Base-by-base conservation (phyloP, 2,113 vertebrate genomes). In the Rutilus rutilus region DNA sequence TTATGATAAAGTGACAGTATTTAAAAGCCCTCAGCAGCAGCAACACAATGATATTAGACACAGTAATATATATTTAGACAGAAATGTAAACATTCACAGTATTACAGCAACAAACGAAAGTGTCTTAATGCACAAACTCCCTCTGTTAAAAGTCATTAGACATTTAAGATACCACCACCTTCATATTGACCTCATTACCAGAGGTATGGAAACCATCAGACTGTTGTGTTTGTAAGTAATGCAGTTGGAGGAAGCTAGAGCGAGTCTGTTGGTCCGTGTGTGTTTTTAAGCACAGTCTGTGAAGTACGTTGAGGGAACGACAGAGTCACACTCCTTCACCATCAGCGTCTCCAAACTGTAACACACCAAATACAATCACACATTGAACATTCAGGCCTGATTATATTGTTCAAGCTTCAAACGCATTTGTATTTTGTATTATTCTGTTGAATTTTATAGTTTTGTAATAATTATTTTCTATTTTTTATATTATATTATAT, bases 101-200 rank as follows among this genome's bases (percentile, higher is more conserved):
- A 21, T 78, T 57, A 78, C 75, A 78, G 17, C 30, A 78, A 23
- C 7, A n/a, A 59, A 78, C 10, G 39, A 59, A 59, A 57, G 39
- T n/a, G 5, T 50, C 25, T 33, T 5, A 33, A 54, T 78, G 30
- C 52, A 57, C 50, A 25, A 57, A 21, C 19, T 54, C 19, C 30
- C 27, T 54, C 8, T 23, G 14, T 78, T 57, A 21, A 57, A 9
- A n/a, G 4, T 78, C 27, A 21, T 27, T 64, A 8, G 19, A 57
- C 65, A 11, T 39, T 57, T 57, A 78, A 57, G 54, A 57, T 23
- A 8, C 76, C 52, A 10, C 52, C 76, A 78, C 76, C 76, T 3
- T 78, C 52, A 78, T 59, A 36, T 59, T 36, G 76, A 59, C 30
- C 50, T 57, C 6, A 33, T 73, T 73, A 77, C 14, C 27, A 74